Evolutionary conservation across 2,888 invertebrate species (phyloP), one percentile per base, ranked within the genome.

Genomic region (Trisateles emortualis): DNA sequence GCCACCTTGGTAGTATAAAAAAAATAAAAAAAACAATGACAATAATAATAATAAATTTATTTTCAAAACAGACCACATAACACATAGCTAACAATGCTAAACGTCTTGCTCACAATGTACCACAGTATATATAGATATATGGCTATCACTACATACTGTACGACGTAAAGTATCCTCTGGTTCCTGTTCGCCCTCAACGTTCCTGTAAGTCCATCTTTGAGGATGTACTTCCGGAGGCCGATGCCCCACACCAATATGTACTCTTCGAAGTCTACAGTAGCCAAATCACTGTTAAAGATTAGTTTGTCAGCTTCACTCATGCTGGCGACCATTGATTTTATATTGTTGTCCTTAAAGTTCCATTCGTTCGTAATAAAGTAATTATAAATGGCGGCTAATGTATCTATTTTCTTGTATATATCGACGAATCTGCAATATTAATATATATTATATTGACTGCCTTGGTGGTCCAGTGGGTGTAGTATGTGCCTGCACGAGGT

Each of bases 251-350:
- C 9, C 4, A 16, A 5, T 1, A 51, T 3, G n/a, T 29, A 32
- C 4, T 44, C 17, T 1, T 13, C 6, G 48, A 56, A 54, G 22
- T 69, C 39, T 0, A 73, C 26, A 5, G 8, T 6, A 0, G 29
- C 29, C 0, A 69, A 1, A 36, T 73, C 56, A 11, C 68, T 69
- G 35, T 71, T 66, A 29, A 64, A 73, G 0, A 73, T 62, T 0
- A 16, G 11, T 40, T 51, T 59, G 38, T 73, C 72, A 0, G 57
- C 49, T 2, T 62, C 35, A 11, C 62, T 64, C 32, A 69, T 33
- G 10, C 36, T 36, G 1, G n/a, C 1, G 6, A 46, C 19, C 42
- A 55, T 30, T 0, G 11, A 14, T 4, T 16, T 14, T 0, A 36
- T 6, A 6, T 55, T 59, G 13, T 55, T 45, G 8, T 54, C 40